A percentile compares a stretch with the other conserved stretches of the same genome.
These are phyloP conservation scores for Adelphocoris suturalis DNA, from an alignment of 2,888 invertebrate genomes.

Conservation along the genomic window DNA sequence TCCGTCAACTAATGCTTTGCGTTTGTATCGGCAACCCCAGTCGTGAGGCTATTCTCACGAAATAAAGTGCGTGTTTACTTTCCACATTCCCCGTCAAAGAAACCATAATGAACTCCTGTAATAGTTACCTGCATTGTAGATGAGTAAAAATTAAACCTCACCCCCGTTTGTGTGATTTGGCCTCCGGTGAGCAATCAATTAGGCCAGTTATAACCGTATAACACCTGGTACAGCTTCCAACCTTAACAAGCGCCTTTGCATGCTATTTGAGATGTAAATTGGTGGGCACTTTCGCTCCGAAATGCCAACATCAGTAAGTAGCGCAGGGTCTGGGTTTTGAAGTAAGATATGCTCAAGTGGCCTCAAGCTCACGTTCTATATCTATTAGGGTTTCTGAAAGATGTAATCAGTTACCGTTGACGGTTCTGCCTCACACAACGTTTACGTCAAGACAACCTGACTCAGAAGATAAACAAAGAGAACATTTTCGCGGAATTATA, in stretches of 20 bases:
- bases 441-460: not conserved
- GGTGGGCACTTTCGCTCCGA: conserved; percentile 36
- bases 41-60: not conserved
- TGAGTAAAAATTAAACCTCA: too few relatives aligned
- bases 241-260: conserved; percentile 45
- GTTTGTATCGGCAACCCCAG: not conserved
- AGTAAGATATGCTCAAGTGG: conserved; percentile 24
- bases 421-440: conserved; percentile 4
- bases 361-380: not conserved
- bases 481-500: not conserved
- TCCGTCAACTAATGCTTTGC: not conserved
- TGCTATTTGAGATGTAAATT: conserved; percentile 60
- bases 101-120: not conserved
- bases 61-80: conserved; percentile 4
- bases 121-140: too few relatives aligned
- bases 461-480: not conserved
- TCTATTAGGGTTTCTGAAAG: not conserved
- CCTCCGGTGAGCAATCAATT: not conserved
- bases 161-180: too few relatives aligned
- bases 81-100: not conserved
- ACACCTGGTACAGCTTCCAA: conserved; percentile 45
- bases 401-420: conserved; percentile 36
- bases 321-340: not conserved
- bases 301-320: conserved; percentile 43
- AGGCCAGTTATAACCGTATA: not conserved